A percentile compares a stretch with the other conserved stretches of the same genome.
phyloP scores from a whole-genome alignment of 1,140 invertebrate species.

The Calephelis nemesis region DNA sequence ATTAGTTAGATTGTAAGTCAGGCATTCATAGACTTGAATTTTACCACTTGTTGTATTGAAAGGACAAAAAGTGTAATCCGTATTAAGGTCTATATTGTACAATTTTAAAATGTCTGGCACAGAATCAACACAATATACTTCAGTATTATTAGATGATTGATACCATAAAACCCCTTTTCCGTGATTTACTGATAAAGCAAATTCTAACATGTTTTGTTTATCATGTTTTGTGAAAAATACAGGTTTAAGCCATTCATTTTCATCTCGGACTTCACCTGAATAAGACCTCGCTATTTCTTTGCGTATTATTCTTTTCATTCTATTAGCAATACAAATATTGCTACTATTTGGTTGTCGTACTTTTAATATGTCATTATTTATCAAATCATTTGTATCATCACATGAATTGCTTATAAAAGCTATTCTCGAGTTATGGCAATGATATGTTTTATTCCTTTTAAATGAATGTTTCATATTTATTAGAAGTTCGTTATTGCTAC shows the following conservation, averaged over 20 bases:
- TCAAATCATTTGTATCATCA: neutral
- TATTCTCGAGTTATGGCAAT: neutral
- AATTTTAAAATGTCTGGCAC: slow-evolving; percentile 50
- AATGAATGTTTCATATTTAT: neutral
- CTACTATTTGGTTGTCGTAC: neutral
- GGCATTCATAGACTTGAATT: slow-evolving; percentile 38
- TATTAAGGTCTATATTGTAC: slow-evolving; percentile 45
- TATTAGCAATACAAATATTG: neutral
- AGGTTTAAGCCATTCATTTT: slow-evolving; percentile 44
- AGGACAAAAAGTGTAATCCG: slow-evolving; percentile 57
- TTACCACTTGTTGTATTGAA: slow-evolving; percentile 34
- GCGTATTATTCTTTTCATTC: neutral
- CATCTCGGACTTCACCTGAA: neutral
- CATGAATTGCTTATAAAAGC: neutral
- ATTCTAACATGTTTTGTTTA: slow-evolving; percentile 45
- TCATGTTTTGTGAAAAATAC: slow-evolving; percentile 38
- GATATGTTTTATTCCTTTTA: neutral
- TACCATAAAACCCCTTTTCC: slow-evolving; percentile 58
- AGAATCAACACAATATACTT: slow-evolving; percentile 52
- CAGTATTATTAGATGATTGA: slow-evolving; percentile 44
- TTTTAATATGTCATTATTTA: neutral
- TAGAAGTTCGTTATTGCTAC: slow-evolving; percentile 27
- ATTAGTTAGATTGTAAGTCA: slow-evolving; percentile 37
- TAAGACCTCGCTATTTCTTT: neutral
- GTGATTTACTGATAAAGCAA: slow-evolving; percentile 30